phyloP scores from a whole-genome alignment of 2,113 vertebrate genomes.

The Bubalus kerabau region DNA sequence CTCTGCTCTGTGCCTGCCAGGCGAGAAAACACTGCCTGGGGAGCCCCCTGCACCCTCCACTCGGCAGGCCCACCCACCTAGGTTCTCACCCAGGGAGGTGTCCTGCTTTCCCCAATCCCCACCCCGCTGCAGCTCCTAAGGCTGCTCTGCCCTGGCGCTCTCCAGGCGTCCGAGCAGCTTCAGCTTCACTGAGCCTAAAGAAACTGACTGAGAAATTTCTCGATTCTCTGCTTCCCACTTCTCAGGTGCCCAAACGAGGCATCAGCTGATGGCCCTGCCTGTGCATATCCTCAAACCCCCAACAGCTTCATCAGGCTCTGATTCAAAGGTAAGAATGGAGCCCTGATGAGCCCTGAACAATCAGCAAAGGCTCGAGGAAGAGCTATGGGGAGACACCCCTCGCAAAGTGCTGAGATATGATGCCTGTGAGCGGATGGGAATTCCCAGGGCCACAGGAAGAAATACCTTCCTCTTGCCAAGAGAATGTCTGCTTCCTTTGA shows the following conservation, averaged over 20 bases:
- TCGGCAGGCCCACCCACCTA: neutral
- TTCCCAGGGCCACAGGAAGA: neutral
- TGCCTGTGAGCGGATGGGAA: neutral
- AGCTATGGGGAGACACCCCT: neutral
- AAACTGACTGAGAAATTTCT: neutral
- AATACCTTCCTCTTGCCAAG: neutral
- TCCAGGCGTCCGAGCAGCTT: neutral
- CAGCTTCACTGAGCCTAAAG: neutral
- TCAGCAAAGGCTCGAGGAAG: neutral
- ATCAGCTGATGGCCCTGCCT: neutral
- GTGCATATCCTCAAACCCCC: neutral
- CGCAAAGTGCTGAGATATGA: neutral
- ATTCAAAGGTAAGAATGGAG: neutral
- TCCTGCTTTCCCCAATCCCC: neutral
- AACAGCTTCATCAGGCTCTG: neutral
- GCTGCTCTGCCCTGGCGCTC: neutral
- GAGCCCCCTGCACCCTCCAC: neutral
- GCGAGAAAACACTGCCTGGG: neutral
- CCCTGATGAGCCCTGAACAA: neutral
- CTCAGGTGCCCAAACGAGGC: accelerated
- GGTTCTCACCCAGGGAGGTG: neutral
- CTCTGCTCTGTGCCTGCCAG: neutral
- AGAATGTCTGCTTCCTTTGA: neutral
- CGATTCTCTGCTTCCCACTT: neutral
- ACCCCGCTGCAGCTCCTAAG: neutral